Conservation (phyloP, 2,888 invertebrate genomes). For the Drosophila putrida region DNA sequence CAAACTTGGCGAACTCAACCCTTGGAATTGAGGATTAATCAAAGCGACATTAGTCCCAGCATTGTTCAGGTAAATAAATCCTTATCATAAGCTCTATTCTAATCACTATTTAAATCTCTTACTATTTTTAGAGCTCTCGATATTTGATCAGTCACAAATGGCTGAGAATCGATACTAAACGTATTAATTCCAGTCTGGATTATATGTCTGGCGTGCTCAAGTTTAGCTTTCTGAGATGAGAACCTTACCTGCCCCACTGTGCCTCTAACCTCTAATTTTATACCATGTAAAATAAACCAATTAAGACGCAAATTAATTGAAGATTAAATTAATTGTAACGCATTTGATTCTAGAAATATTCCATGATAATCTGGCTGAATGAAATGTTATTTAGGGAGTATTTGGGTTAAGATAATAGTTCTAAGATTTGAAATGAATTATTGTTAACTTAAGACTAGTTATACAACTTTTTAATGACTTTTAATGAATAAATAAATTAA, state of each 20-base stretch:
- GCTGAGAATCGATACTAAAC: constrained; percentile 65
- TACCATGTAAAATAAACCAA: constrained; percentile 14
- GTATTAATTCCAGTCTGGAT: constrained; percentile 38
- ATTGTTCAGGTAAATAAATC: constrained; percentile 30
- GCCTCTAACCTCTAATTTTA: constrained; percentile 22
- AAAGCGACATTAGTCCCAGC: constrained; percentile 65
- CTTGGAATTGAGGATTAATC: constrained; percentile 70
- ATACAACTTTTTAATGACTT: not conserved
- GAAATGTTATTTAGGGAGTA: not conserved
- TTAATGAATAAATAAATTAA: too few relatives aligned
- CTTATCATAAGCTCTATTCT: not conserved
- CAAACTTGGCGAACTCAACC: constrained; percentile 70
- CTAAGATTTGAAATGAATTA: not conserved
- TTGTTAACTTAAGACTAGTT: not conserved
- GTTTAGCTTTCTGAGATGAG: constrained; percentile 66
- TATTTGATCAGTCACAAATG: constrained; percentile 55
- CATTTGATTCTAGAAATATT: not conserved
- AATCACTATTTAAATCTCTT: not conserved
- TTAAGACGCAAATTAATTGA: constrained; percentile 18
- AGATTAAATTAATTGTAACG: constrained; percentile 9
- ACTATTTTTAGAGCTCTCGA: constrained; percentile 51
- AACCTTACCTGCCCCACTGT: constrained; percentile 23
- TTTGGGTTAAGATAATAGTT: not conserved
- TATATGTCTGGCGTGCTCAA: constrained; percentile 71
- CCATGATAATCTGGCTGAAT: not conserved